Evolutionary conservation across 1,140 invertebrate genomes (phyloP).

Genomic region (Oedothorax gibbosus): DNA sequence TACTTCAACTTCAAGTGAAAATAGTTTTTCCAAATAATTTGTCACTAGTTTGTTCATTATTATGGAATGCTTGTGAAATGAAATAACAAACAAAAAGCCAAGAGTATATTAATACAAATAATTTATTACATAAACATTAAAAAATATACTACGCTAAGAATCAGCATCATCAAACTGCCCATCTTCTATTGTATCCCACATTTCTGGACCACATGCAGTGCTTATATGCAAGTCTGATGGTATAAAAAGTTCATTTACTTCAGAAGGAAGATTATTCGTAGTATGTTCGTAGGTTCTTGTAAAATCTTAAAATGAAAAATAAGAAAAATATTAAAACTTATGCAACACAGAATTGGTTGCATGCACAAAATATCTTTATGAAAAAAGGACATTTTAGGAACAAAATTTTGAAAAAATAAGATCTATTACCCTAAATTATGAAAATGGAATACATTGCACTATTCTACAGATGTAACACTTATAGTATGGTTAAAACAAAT

Average conservation of each 20-base stretch:
- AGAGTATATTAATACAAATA: too few relatives aligned
- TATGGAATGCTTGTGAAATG: too few relatives aligned
- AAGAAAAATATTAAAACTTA: background rate
- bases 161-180: slow-evolving; percentile 40
- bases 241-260: background rate
- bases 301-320: background rate
- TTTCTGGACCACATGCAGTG: background rate
- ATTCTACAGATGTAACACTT: too few relatives aligned
- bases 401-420: background rate
- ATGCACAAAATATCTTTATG: background rate
- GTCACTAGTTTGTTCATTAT: too few relatives aligned
- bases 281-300: background rate
- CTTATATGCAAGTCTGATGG: slow-evolving; percentile 14
- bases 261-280: background rate
- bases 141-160: background rate
- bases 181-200: slow-evolving; percentile 7
- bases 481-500: too few relatives aligned
- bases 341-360: background rate
- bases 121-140: too few relatives aligned
- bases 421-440: background rate
- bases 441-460: too few relatives aligned
- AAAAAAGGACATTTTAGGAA: background rate
- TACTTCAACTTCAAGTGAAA: too few relatives aligned
- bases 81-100: too few relatives aligned
- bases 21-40: too few relatives aligned